Evolutionary conservation across 2,113 vertebrate genomes (phyloP).

Genomic region (Catharus bicknelli): DNA sequence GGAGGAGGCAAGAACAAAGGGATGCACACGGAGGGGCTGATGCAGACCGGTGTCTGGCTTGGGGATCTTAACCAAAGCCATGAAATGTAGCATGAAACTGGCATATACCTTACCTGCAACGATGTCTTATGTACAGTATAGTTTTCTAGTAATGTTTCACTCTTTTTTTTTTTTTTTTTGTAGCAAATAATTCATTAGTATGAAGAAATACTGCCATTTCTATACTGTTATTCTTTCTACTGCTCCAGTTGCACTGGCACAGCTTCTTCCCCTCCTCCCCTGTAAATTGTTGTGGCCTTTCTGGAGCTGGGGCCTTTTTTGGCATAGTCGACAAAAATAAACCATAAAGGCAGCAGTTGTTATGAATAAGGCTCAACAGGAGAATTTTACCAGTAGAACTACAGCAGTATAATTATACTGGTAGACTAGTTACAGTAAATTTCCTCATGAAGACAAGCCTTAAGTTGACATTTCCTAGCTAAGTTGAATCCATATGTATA

Average conservation of each 20-base stretch:
- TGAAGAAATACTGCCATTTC: background rate
- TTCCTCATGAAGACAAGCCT: conserved; percentile 54
- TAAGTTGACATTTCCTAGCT: conserved; percentile 65
- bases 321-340: conserved; percentile 52
- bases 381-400: conserved; percentile 52
- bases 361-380: conserved; percentile 49
- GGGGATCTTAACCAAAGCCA: background rate
- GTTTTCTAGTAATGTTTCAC: background rate
- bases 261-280: conserved; percentile 21
- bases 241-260: background rate
- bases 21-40: background rate
- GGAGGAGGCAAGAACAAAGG: background rate
- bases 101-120: background rate
- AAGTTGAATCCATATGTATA: conserved; percentile 66
- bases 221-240: conserved; percentile 1
- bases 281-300: conserved; percentile 49
- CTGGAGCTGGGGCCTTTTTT: conserved; percentile 58
- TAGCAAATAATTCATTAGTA: background rate
- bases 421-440: conserved; percentile 55
- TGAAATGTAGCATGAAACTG: background rate
- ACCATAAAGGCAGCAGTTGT: conserved; percentile 54
- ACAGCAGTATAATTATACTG: conserved; percentile 50
- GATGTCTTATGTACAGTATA: background rate
- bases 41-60: background rate
- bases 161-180: background rate